These are phyloP conservation scores for Minunthozetes semirufus DNA, from an alignment of 2,888 invertebrate genomes.

Conservation along the genomic window DNA sequence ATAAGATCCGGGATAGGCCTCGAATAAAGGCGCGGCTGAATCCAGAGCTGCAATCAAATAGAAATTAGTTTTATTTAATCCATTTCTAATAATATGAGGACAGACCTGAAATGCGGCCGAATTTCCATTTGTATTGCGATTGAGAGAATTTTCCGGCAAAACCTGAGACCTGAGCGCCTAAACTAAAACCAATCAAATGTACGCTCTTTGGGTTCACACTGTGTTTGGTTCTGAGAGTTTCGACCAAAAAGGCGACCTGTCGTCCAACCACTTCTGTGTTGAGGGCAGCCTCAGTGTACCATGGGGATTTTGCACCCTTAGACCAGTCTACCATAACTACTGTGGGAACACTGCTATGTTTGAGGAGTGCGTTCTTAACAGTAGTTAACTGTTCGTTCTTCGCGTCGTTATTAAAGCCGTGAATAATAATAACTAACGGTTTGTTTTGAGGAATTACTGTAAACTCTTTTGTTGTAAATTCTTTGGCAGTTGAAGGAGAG, in stretches of 20 bases:
- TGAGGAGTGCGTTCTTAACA: slow-evolving; percentile 19
- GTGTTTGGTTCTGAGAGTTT: slow-evolving; percentile 19
- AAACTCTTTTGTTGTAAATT: neutral
- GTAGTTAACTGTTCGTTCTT: neutral
- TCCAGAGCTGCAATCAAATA: slow-evolving; percentile 22
- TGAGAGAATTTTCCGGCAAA: slow-evolving; percentile 29
- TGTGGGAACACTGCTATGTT: neutral
- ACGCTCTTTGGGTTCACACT: slow-evolving; percentile 11
- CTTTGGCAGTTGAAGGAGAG: neutral
- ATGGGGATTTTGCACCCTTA: slow-evolving; percentile 26
- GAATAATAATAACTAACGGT: slow-evolving; percentile 16
- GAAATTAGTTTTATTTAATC: neutral
- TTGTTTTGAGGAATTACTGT: neutral
- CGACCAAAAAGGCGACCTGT: slow-evolving; percentile 30
- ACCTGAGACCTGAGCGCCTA: slow-evolving; percentile 34
- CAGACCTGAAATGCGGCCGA: slow-evolving; percentile 37
- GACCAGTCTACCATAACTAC: slow-evolving; percentile 35
- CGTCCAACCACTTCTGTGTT: slow-evolving; percentile 35
- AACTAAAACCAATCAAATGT: slow-evolving; percentile 36
- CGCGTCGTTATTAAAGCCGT: slow-evolving; percentile 16
- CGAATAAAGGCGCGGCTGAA: slow-evolving; percentile 33
- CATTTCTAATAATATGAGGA: neutral
- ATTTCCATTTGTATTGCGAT: slow-evolving; percentile 6
- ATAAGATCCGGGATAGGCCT: slow-evolving; percentile 23
- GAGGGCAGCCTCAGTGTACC: slow-evolving; percentile 29